phyloP scores from a whole-genome alignment of 2,113 vertebrate genomes.

The Fulmarus glacialis region DNA sequence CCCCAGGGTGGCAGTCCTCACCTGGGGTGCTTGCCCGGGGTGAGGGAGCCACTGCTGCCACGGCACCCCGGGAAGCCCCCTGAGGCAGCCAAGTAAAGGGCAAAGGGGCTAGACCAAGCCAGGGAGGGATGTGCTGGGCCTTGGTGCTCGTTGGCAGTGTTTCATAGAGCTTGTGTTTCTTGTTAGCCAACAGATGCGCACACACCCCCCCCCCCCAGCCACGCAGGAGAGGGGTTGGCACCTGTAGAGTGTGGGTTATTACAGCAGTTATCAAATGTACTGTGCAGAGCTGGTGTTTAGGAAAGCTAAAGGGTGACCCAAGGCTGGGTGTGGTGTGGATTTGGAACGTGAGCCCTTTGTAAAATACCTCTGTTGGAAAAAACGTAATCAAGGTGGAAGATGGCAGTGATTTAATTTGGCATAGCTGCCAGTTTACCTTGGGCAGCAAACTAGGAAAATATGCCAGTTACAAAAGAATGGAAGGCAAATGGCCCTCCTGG shows the following conservation, averaged over 20 bases:
- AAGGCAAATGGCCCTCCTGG: background rate
- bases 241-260: background rate
- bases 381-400: fast-evolving
- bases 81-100: background rate
- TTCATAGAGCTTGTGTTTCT: background rate
- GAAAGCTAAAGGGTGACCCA: background rate
- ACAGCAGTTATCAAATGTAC: fast-evolving
- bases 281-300: background rate
- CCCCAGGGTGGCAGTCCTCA: fast-evolving
- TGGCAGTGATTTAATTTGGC: background rate
- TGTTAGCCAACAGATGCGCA: fast-evolving
- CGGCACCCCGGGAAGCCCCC: background rate
- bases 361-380: background rate
- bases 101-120: background rate
- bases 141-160: fast-evolving
- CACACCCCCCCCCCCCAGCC: too few relatives aligned
- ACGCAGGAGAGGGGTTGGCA: background rate
- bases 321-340: background rate
- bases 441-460: background rate
- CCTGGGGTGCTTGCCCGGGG: fast-evolving
- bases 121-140: background rate
- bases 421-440: background rate
- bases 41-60: fast-evolving
- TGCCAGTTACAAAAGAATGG: slow-evolving; percentile 5
- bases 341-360: fast-evolving